Conservation (phyloP, 2,888 invertebrate species). For the Agrochola litura region DNA sequence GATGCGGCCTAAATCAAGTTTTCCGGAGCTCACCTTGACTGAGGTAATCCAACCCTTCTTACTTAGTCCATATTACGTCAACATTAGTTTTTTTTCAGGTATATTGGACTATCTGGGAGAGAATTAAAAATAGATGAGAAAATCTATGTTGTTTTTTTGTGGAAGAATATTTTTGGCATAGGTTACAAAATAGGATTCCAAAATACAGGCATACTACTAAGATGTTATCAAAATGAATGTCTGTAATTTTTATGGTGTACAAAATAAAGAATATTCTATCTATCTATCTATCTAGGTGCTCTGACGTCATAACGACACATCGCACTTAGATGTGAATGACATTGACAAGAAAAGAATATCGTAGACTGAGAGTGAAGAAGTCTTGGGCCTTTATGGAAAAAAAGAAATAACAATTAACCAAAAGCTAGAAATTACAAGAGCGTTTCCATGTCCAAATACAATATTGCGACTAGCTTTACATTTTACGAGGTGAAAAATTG, state of each 20-base stretch:
- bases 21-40: conserved; percentile 49
- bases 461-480: conserved; percentile 67
- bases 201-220: not conserved
- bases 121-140: conserved; percentile 38
- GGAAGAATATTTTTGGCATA: not conserved
- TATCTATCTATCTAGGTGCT: too few relatives aligned
- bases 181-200: not conserved
- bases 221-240: not conserved
- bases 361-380: not conserved
- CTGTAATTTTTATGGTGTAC: too few relatives aligned
- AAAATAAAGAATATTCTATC: too few relatives aligned
- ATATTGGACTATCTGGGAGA: conserved; percentile 17
- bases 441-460: conserved; percentile 59
- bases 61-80: conserved; percentile 31
- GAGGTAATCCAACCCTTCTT: conserved; percentile 55
- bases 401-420: not conserved
- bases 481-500: conserved; percentile 78
- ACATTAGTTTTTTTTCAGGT: conserved; percentile 24
- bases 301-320: not conserved
- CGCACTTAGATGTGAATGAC: not conserved
- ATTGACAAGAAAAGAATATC: not conserved
- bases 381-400: not conserved
- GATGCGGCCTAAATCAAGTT: conserved; percentile 58
- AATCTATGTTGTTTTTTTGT: not conserved
- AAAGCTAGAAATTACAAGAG: not conserved